Evolutionary conservation across 2,113 vertebrate genomes (phyloP).

Genomic region (Triplophysa rosa): DNA sequence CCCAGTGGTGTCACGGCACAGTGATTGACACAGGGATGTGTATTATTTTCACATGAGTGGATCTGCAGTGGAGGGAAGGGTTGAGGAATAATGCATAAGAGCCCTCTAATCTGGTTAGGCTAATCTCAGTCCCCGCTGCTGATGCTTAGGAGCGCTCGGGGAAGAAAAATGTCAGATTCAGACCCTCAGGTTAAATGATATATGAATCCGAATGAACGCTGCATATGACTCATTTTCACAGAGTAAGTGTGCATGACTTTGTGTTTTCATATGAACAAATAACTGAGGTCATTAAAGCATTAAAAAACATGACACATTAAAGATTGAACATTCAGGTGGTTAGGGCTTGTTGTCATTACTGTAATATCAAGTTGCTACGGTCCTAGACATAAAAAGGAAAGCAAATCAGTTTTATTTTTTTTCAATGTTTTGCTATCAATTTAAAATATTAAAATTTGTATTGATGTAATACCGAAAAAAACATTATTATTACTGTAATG

Average conservation of each 20-base stretch:
- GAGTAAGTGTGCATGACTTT: conserved; percentile 6
- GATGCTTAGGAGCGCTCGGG: conserved; percentile 49
- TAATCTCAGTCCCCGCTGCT: conserved; percentile 51
- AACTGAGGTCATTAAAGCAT: neutral
- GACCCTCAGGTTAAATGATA: conserved; percentile 43
- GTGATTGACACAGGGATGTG: conserved; percentile 48
- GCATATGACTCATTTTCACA: conserved; percentile 30
- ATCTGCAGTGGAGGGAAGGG: conserved; percentile 39
- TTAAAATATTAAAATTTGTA: neutral
- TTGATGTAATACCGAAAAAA: too few relatives aligned
- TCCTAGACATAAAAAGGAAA: neutral
- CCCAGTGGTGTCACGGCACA: conserved; percentile 35
- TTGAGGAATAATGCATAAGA: conserved; percentile 54
- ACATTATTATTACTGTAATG: too few relatives aligned
- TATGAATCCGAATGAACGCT: conserved; percentile 52
- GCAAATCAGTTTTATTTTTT: too few relatives aligned
- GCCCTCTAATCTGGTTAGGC: conserved; percentile 57
- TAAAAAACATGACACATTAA: neutral
- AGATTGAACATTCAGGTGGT: neutral
- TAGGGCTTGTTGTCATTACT: neutral
- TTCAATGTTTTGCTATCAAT: too few relatives aligned
- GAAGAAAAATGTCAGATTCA: conserved; percentile 42
- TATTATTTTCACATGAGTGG: conserved; percentile 56
- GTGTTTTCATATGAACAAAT: neutral
- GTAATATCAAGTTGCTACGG: neutral